These are phyloP conservation scores for Apodemus agrarius DNA, from an alignment of 2,797 vertebrate species.

Conservation along the genomic window DNA sequence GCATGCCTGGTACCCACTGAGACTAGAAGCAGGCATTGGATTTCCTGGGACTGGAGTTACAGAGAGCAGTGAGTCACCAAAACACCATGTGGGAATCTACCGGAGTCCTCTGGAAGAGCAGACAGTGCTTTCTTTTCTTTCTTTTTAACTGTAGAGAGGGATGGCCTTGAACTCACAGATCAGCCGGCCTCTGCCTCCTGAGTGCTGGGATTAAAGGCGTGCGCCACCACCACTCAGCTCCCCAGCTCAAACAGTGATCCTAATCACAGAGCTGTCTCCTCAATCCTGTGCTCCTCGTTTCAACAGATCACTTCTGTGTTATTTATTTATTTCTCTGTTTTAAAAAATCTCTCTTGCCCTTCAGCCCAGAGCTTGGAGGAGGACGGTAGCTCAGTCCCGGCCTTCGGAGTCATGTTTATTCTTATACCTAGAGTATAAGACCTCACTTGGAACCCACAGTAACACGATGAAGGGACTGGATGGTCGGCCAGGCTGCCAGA, in stretches of 20 bases:
- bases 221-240: no score
- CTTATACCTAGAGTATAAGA: slow-evolving; percentile 69
- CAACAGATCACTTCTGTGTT: slow-evolving; percentile 4
- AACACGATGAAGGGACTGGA: slow-evolving; percentile 78
- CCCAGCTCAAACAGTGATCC: neutral
- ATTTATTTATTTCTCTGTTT: neutral
- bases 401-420: slow-evolving; percentile 21
- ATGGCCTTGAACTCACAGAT: neutral
- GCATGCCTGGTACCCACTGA: neutral
- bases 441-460: slow-evolving; percentile 70
- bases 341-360: slow-evolving; percentile 44
- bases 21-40: neutral
- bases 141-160: neutral
- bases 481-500: slow-evolving; percentile 84
- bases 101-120: neutral
- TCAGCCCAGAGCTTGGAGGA: neutral
- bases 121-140: neutral
- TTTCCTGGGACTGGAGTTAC: neutral
- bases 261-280: neutral
- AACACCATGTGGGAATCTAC: neutral
- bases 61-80: neutral
- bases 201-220: neutral
- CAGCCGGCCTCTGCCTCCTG: neutral
- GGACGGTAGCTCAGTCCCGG: fast-evolving
- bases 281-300: neutral